phyloP scores from a whole-genome alignment of 2,888 invertebrate species.

The Agrotis clavis region DNA sequence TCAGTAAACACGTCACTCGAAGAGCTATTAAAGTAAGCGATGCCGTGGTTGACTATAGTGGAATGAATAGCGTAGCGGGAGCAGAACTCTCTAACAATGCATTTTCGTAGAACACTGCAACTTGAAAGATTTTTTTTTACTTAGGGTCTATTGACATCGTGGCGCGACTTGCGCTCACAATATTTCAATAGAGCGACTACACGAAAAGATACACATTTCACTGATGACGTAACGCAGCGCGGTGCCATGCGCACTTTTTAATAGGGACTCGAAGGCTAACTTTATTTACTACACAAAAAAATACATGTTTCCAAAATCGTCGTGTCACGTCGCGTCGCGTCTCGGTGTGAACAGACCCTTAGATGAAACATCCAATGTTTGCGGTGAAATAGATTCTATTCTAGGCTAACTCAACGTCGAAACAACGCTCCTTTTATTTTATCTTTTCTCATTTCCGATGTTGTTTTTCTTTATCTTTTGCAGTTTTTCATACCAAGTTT shows the following conservation, averaged over 20 bases:
- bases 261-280: too few species aligned
- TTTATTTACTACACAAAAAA: too few species aligned
- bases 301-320: too few species aligned
- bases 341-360: too few species aligned
- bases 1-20: background rate
- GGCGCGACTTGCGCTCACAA: too few species aligned
- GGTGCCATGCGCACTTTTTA: too few species aligned
- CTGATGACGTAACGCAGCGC: too few species aligned
- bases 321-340: too few species aligned
- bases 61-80: constrained; percentile 1
- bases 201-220: too few species aligned
- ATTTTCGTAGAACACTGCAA: constrained; percentile 23
- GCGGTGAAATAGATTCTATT: constrained; percentile 43
- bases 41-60: background rate
- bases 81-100: constrained; percentile 7
- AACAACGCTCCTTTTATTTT: constrained; percentile 55
- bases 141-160: too few species aligned
- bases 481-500: constrained; percentile 40
- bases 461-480: constrained; percentile 38
- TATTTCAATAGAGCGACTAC: too few species aligned
- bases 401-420: constrained; percentile 27
- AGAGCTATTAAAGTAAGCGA: constrained; percentile 9
- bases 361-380: constrained; percentile 18
- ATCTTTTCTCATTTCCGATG: constrained; percentile 58
- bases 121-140: constrained; percentile 13